A percentile compares a stretch with the other conserved stretches of the same genome.
These are phyloP conservation scores for Semnornis frantzii DNA, from an alignment of 2,113 vertebrate genomes.

Conservation along the genomic window DNA sequence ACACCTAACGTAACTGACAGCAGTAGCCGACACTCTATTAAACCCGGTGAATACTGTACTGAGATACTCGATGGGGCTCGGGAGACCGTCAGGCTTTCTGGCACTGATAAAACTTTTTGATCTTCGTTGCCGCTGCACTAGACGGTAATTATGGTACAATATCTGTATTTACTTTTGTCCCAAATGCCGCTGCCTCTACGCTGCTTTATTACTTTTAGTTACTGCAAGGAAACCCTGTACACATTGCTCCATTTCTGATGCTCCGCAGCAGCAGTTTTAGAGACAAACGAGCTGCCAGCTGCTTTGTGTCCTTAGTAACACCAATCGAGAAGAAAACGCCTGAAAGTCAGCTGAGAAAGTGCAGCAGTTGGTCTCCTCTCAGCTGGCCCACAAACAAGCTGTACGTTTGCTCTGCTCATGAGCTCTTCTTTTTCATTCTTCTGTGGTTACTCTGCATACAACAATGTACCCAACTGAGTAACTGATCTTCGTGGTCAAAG, in stretches of 20 bases:
- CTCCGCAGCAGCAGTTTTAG: background rate
- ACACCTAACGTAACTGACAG: background rate
- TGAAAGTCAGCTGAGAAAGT: background rate
- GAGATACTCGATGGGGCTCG: background rate
- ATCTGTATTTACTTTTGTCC: background rate
- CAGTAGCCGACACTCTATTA: background rate
- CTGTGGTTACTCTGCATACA: background rate
- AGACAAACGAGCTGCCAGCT: background rate
- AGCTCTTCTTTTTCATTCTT: background rate
- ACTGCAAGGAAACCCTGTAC: background rate
- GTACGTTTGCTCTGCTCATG: background rate
- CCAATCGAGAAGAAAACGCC: background rate
- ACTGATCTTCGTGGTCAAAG: background rate
- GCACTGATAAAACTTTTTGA: background rate
- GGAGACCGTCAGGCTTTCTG: background rate
- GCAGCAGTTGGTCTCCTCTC: background rate
- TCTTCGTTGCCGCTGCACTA: background rate
- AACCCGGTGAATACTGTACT: background rate
- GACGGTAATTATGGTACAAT: background rate
- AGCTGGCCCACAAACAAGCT: background rate
- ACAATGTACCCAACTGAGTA: background rate
- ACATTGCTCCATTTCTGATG: background rate
- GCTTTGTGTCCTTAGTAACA: background rate
- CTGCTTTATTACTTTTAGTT: background rate
- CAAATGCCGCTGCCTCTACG: background rate